Evolutionary conservation across 1,140 invertebrate species (phyloP), one percentile per base, ranked within the genome.

Genomic region (Drosophila rhopaloa): DNA sequence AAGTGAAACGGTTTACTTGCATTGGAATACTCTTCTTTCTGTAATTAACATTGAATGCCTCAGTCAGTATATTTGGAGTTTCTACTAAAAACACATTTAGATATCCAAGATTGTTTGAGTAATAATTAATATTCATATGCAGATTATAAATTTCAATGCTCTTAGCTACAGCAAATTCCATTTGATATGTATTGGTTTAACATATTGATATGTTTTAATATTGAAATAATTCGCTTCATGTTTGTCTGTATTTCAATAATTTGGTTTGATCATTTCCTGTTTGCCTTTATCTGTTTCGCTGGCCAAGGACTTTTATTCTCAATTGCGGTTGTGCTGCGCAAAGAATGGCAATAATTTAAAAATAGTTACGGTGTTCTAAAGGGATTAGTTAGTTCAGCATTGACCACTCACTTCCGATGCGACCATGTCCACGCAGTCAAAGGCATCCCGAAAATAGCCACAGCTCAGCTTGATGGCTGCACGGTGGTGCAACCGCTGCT

Each of bases 401-500:
- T 38, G 37, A 38, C 37, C 11, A 10, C 37, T 38, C 37, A 82
- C 83, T 63, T 85, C 72, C 27, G 51, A 9, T 19, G 65, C 67
- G 4, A 57, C 56, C 60, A 91, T 82, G 1, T 97, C 97, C 72
- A 98, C 96, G 93, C 97, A 98, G 19, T 97, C 96, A 10, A 97
- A 93, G 13, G 97, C 96, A 79, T 98, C 97, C 83, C 97, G 97
- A 95, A 97, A 98, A 93, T 98, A 98, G 7, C 96, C 96, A 93
- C 97, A 98, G 71, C 96, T 96, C 94, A 97, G 91, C 96, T 94
- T 44, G 96, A 95, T 58, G 96, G 95, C 93, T 96, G 44, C 97
- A 46, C 97, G 94, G 91, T 98, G 97, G 47, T 91, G 65, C 80
- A 97, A 94, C 63, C 97, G 94, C 76, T 97, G 96, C 57, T 97